These are phyloP conservation scores for Sarcophaga rosellei DNA, from an alignment of 2,888 invertebrate species.

Conservation along the genomic window DNA sequence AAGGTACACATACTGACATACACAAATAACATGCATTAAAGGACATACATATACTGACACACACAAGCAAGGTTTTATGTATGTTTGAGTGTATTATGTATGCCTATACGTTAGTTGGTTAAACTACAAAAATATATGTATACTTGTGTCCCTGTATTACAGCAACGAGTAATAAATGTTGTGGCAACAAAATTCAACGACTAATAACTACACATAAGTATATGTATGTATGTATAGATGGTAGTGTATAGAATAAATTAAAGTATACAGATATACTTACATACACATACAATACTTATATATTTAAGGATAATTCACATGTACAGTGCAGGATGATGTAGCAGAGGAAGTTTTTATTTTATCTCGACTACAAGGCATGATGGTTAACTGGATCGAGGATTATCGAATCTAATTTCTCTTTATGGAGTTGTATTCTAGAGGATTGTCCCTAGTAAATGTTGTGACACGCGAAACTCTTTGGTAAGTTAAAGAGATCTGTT, in stretches of 20 bases:
- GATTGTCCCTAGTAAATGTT: too few species aligned
- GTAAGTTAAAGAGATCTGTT: too few species aligned
- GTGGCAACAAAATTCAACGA: not conserved
- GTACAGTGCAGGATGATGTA: too few species aligned
- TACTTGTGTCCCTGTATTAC: not conserved
- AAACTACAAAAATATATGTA: not conserved
- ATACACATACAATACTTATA: too few species aligned
- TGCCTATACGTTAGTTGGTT: not conserved
- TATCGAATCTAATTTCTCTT: too few species aligned
- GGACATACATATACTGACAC: not conserved
- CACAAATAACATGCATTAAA: not conserved
- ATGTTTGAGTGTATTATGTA: not conserved
- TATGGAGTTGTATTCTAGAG: too few species aligned
- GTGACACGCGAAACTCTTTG: fast-evolving
- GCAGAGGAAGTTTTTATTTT: too few species aligned
- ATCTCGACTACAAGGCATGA: too few species aligned
- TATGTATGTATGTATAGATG: fast-evolving
- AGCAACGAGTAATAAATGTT: not conserved
- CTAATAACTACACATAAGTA: not conserved
- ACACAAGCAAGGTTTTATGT: not conserved
- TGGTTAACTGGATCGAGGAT: too few species aligned
- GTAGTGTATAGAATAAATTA: too few species aligned
- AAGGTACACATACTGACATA: not conserved
- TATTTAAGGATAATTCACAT: too few species aligned
- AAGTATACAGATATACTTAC: too few species aligned